Evolutionary conservation across 2,113 vertebrate species (phyloP), one percentile per base, ranked within the genome.

Genomic region (Takifugu bimaculatus): DNA sequence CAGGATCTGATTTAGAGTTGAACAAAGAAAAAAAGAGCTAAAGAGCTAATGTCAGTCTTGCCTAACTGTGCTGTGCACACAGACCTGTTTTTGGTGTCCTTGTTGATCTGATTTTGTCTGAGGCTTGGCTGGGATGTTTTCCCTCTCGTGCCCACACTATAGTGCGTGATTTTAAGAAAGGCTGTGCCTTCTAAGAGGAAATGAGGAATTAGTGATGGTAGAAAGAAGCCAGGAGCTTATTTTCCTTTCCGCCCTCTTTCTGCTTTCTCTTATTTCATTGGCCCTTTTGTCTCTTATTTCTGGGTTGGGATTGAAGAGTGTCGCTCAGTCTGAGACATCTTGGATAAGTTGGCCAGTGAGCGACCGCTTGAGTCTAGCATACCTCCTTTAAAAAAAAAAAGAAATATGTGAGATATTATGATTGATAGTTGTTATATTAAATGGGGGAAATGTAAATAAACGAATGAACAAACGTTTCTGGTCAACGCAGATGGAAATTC

Each of bases 161-260:
- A 65, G 80, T 70, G 69, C 81, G 85, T 14, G 58, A 84, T 87
- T 85, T 83, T 57, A 75, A 68, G 69, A 82, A 75, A 13, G 75
- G 76, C 74, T 85, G 66, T 79, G 75, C 77, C 79, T 88, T 86
- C 82, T 62, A 67, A 79, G 85, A 91, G 87, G 86, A 89, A 91
- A 89, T 87, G 75, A 91, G 89, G 86, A 91, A 89, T 91, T 91
- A 91, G 85, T 68, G 70, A 82, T 81, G 78, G 88, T 88, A 86
- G 87, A 87, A 80, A 83, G 88, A 87, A 89, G 85, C 84, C 85
- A 82, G 80, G 69, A 87, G 86, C 82, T 90, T 90, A 77, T 89
- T 79, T 78, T 82, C 69, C 65, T 74, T 82, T 77, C 65, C 77
- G 81, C 66, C 67, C 62, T 70, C 67, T 67, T 65, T 69, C 54